phyloP scores from a whole-genome alignment of 1,140 invertebrate genomes.

The Trachymyrmex septentrionalis region DNA sequence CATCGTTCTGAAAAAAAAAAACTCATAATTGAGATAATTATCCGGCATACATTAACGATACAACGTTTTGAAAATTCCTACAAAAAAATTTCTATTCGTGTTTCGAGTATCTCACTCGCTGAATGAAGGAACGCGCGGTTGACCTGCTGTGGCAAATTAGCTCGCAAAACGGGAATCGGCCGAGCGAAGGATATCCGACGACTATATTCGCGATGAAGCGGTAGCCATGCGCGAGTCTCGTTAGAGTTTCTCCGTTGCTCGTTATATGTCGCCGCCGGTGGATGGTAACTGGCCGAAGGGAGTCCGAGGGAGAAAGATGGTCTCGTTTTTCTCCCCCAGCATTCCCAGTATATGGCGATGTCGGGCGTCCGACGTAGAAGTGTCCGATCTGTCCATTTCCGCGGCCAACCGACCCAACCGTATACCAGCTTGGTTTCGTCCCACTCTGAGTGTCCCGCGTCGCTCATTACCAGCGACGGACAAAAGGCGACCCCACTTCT shows the following conservation, averaged over 20 bases:
- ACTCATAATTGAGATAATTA: neutral
- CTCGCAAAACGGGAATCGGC: conserved; percentile 49
- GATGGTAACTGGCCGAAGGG: conserved; percentile 47
- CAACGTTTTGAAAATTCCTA: neutral
- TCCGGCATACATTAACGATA: neutral
- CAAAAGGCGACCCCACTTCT: conserved; percentile 71
- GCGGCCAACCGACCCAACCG: conserved; percentile 38
- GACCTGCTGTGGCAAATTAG: conserved; percentile 67
- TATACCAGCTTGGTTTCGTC: conserved; percentile 42
- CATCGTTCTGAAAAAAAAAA: neutral
- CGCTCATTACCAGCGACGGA: conserved; percentile 74
- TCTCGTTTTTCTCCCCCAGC: conserved; percentile 68
- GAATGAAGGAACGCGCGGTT: conserved; percentile 33
- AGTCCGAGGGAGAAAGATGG: conserved; percentile 57
- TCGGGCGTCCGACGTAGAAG: conserved; percentile 51
- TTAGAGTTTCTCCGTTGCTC: conserved; percentile 74
- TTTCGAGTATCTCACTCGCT: neutral
- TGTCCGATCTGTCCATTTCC: conserved; percentile 73
- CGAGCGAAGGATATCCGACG: conserved; percentile 11
- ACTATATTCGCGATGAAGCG: conserved; percentile 72
- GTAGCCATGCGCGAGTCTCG: conserved; percentile 73
- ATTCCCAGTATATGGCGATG: conserved; percentile 21
- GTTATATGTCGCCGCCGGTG: conserved; percentile 63
- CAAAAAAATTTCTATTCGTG: neutral
- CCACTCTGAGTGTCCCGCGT: conserved; percentile 65